Percentiles rank a stretch among this genome's conserved stretches.
phyloP scores from a whole-genome alignment of 2,113 vertebrate genomes.

The Nerophis lumbriciformis region DNA sequence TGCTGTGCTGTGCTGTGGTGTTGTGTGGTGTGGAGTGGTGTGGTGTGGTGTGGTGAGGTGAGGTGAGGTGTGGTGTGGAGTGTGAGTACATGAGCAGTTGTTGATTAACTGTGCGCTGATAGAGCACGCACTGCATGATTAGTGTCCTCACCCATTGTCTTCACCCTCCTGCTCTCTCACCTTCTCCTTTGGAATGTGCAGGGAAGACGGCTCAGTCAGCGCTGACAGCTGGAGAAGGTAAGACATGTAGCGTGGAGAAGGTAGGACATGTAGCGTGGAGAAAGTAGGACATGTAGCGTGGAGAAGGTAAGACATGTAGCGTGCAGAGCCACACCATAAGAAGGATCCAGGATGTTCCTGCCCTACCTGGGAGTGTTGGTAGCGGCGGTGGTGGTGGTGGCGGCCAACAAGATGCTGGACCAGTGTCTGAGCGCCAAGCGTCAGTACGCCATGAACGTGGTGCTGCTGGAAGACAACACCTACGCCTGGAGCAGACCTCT shows the following conservation, averaged over 20 bases:
- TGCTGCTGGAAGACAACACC: conserved; percentile 80
- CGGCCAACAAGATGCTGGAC: conserved; percentile 40
- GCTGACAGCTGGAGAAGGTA: too few relatives aligned
- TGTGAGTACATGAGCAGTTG: too few relatives aligned
- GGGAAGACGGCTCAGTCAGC: too few relatives aligned
- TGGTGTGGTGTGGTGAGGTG: too few relatives aligned
- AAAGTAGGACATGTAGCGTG: not conserved
- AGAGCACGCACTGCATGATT: too few relatives aligned
- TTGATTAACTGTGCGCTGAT: too few relatives aligned
- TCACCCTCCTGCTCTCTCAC: too few relatives aligned
- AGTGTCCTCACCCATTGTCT: too few relatives aligned
- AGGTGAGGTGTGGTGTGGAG: too few relatives aligned
- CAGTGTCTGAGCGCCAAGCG: conserved; percentile 16
- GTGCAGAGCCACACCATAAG: conserved; percentile 1
- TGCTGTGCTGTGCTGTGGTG: too few relatives aligned
- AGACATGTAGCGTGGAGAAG: not conserved
- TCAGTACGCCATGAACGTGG: conserved; percentile 74
- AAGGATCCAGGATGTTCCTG: conserved; percentile 39
- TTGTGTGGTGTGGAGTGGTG: too few relatives aligned
- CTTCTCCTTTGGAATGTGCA: too few relatives aligned
- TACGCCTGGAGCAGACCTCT: conserved; percentile 60
- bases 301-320: not conserved
- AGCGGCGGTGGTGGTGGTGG: conserved; percentile 8
- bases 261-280: conserved; percentile 44
- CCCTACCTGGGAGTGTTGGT: conserved; percentile 29